Evolutionary conservation across 2,113 vertebrate species (phyloP).

Genomic region (Peromyscus polionotus): DNA sequence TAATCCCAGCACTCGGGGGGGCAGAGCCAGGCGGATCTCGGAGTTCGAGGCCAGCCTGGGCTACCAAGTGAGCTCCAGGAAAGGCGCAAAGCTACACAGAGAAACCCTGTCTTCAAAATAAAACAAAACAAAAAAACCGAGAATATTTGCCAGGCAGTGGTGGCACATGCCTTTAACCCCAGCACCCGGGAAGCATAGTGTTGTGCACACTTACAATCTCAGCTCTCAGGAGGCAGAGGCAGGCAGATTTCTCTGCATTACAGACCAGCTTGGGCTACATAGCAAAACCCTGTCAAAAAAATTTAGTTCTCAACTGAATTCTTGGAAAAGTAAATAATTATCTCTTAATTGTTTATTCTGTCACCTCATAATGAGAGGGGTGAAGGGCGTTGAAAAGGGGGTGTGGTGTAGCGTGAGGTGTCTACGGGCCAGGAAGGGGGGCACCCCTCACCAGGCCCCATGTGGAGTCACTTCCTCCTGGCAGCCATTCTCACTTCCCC

Average conservation of each 20-base stretch:
- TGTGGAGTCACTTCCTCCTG: not conserved
- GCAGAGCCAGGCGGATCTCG: too few relatives aligned
- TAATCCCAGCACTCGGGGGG: not conserved
- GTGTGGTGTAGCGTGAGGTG: not conserved
- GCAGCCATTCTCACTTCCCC: not conserved
- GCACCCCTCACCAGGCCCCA: not conserved
- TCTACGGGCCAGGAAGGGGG: not conserved
- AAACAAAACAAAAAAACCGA: too few relatives aligned
- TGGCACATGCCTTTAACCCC: not conserved
- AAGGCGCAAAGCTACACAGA: too few relatives aligned
- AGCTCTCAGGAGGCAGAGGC: not conserved
- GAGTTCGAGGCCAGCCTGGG: too few relatives aligned
- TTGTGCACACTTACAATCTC: not conserved
- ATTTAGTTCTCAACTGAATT: not conserved
- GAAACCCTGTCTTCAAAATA: too few relatives aligned
- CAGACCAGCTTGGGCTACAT: not conserved
- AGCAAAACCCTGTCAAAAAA: not conserved
- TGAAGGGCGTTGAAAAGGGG: not conserved
- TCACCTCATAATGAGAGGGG: not conserved
- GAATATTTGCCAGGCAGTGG: not conserved
- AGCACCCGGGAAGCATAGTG: not conserved
- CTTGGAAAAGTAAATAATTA: conserved; percentile 62
- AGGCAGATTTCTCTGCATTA: not conserved
- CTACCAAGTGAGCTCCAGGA: too few relatives aligned
- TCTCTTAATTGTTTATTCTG: conserved; percentile 3